Conservation (phyloP, 2,888 invertebrate species). For the Temnothorax unifasciatus region DNA sequence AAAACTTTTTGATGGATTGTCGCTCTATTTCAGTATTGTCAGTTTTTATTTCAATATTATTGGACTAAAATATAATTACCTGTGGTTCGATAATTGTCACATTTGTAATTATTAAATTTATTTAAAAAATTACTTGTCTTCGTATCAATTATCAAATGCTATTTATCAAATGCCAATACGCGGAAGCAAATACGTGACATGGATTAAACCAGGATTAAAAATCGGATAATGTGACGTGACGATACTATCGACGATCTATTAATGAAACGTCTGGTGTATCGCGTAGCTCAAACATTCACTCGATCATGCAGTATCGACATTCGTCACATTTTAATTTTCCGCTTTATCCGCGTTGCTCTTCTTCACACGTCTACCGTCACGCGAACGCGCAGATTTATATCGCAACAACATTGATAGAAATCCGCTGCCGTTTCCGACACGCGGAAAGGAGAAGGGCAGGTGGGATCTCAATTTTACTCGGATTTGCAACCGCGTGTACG, state of each 20-base stretch:
- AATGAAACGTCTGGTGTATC: constrained; percentile 20
- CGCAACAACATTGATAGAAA: neutral
- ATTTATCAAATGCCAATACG: neutral
- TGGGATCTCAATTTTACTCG: neutral
- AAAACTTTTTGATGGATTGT: neutral
- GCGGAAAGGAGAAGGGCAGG: neutral
- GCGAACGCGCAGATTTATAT: neutral
- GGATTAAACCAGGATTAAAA: constrained; percentile 5
- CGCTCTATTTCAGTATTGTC: no score
- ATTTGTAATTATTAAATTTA: neutral
- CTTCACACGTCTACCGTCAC: neutral
- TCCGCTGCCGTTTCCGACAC: neutral
- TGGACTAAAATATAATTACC: neutral
- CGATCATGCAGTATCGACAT: constrained; percentile 44
- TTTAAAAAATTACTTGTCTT: neutral
- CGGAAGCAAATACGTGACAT: neutral
- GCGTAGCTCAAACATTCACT: constrained; percentile 6
- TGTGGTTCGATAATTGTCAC: neutral
- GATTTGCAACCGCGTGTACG: neutral
- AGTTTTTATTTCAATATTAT: neutral
- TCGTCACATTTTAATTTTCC: constrained; percentile 50
- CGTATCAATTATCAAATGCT: neutral
- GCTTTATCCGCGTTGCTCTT: constrained; percentile 28
- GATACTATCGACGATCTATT: constrained; percentile 2
- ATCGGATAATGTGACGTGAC: constrained; percentile 9